A percentile compares a stretch with the other conserved stretches of the same genome.
These are phyloP conservation scores for Pheosia tremula DNA, from an alignment of 2,888 invertebrate species.

Conservation along the genomic window DNA sequence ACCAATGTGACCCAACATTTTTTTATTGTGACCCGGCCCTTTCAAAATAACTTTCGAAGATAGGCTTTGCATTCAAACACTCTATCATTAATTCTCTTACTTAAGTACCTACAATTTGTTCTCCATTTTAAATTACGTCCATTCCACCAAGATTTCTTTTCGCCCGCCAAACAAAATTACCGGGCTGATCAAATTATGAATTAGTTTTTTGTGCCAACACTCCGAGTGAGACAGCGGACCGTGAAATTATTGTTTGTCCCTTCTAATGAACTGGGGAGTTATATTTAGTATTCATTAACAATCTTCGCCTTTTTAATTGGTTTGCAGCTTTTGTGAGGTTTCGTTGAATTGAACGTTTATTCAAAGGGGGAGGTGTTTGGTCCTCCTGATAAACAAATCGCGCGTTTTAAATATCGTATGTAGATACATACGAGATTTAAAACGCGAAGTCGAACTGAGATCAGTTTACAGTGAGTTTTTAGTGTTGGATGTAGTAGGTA, in stretches of 20 bases:
- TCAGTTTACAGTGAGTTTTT: too few relatives aligned
- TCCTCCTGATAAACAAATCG: too few relatives aligned
- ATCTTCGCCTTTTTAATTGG: not conserved
- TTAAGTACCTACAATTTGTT: not conserved
- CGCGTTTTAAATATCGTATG: too few relatives aligned
- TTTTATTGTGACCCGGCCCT: too few relatives aligned
- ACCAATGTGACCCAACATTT: too few relatives aligned
- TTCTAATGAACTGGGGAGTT: slow-evolving; percentile 1
- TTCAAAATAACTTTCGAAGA: too few relatives aligned
- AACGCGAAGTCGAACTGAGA: too few relatives aligned
- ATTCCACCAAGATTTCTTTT: not conserved
- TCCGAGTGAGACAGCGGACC: not conserved
- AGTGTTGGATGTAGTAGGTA: too few relatives aligned
- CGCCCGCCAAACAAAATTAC: not conserved
- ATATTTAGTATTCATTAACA: not conserved
- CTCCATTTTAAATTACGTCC: not conserved
- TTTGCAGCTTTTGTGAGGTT: not conserved
- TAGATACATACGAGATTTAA: too few relatives aligned
- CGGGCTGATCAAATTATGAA: not conserved
- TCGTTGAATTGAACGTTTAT: not conserved
- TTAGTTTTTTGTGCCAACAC: slow-evolving; percentile 2
- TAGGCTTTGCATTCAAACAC: not conserved
- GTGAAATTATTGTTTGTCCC: slow-evolving; percentile 1
- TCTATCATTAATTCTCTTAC: not conserved
- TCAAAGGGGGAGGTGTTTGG: too few relatives aligned